These are phyloP conservation scores for Dolichallabes microphthalmus DNA, from an alignment of 2,113 vertebrate species.

Conservation along the genomic window DNA sequence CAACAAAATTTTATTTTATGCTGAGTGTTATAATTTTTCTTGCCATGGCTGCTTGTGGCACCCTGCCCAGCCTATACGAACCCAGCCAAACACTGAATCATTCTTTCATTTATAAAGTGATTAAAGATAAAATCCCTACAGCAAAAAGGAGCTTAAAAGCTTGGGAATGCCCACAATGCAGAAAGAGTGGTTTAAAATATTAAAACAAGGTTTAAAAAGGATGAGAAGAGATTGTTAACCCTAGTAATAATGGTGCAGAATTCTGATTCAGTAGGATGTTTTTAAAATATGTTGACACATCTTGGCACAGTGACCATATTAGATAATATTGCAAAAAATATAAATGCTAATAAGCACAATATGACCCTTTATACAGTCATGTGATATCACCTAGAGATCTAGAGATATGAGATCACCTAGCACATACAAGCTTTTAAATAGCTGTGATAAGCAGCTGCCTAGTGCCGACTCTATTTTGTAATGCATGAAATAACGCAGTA, in stretches of 20 bases:
- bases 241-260: neutral
- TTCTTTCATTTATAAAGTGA: slow-evolving; percentile 31
- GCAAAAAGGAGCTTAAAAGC: neutral
- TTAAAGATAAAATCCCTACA: slow-evolving; percentile 3
- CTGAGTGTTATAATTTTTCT: neutral
- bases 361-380: neutral
- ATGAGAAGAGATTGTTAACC: neutral
- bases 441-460: neutral
- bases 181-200: neutral
- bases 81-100: slow-evolving; percentile 32
- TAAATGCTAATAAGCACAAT: neutral
- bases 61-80: slow-evolving; percentile 22
- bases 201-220: neutral
- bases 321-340: neutral
- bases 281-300: neutral
- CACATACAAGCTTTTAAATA: neutral
- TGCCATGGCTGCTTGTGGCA: neutral
- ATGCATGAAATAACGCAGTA: too few species aligned
- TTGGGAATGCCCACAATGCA: neutral
- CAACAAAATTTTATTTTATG: slow-evolving; percentile 3
- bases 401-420: too few species aligned
- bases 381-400: neutral
- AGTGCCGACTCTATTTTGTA: neutral
- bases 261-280: neutral
- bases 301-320: neutral